Evolutionary conservation across 2,888 invertebrate species (phyloP), one percentile per base, ranked within the genome.

Genomic region (Epicampocera succincta): DNA sequence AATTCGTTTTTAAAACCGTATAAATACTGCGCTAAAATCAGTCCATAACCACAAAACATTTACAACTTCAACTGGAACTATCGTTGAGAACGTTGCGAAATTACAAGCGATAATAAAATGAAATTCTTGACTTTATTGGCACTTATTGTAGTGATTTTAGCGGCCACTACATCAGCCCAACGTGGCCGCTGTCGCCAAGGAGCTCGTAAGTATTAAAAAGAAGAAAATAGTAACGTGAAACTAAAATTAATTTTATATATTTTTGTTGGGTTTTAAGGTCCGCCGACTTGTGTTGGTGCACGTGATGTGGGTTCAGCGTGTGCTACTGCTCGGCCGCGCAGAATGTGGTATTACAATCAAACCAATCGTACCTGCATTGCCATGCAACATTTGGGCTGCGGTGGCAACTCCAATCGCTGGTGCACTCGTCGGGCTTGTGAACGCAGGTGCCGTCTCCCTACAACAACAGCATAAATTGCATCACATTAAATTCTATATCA

Each of bases 311-410:
- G 71, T 11, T 4, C 17, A 0, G 11, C 15, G 0, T 60, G 71
- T 25, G 8, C 42, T 3, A 8, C 25, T 12, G n/a, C 11, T 6
- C 40, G 17, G 4, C 48, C 58, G 3, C 50, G 71, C 9, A 50
- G 4, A n/a, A 72, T 50, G 71, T 72, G 71, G 71, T 61, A 72
- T n/a, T 72, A 50, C 17, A 50, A 61, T 61, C 48, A 40, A 12
- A 17, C 21, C 0, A 61, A 6, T 8, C 50, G 71, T 40, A 48
- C 25, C 21, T 72, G 71, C 17, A 25, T 17, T 3, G 0, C 0
- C 40, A 72, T 72, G 71, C 9, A 12, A 11, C 40, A 72, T 72
- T 50, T 72, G 25, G 71, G 71, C 12, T 72, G 71, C 12, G 71
- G 60, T 11, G 71, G 71, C 13, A 72, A 72, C 29, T 3, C 40